These are phyloP conservation scores for Rhamphomyia laevipes DNA, from an alignment of 2,888 invertebrate genomes.

Conservation along the genomic window DNA sequence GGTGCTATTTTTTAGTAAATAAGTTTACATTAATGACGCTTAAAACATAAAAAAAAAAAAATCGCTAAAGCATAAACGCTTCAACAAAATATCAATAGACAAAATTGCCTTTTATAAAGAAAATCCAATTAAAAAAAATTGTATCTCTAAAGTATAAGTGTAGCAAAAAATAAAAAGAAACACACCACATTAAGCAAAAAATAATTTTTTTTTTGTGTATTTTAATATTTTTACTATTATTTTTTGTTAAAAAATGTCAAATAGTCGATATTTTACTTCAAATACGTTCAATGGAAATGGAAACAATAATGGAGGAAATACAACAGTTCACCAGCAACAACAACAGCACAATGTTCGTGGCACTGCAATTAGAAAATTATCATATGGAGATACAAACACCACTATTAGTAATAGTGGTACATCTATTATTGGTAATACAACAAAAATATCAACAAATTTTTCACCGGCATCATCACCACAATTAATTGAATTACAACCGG, in stretches of 20 bases:
- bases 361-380: constrained; percentile 25
- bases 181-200: neutral
- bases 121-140: neutral
- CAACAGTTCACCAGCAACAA: constrained; percentile 11
- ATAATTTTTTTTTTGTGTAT: neutral
- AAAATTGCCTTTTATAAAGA: neutral
- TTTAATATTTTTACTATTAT: neutral
- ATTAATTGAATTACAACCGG: neutral
- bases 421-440: neutral
- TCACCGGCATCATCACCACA: neutral
- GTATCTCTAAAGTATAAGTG: neutral
- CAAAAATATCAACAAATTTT: constrained; percentile 7
- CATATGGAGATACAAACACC: constrained; percentile 16
- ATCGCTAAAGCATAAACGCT: neutral
- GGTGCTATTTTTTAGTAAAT: constrained; percentile 37
- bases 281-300: neutral
- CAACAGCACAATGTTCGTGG: constrained; percentile 14
- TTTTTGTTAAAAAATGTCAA: neutral
- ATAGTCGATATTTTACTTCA: neutral
- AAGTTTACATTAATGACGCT: constrained; percentile 17
- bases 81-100: neutral
- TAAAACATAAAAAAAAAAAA: neutral
- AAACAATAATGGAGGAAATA: constrained; percentile 11
- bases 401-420: neutral
- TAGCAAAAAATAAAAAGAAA: neutral